A percentile compares a stretch with the other conserved stretches of the same genome.
phyloP scores from a whole-genome alignment of 2,888 invertebrate genomes.

The Hirtodrosophila confusa region DNA sequence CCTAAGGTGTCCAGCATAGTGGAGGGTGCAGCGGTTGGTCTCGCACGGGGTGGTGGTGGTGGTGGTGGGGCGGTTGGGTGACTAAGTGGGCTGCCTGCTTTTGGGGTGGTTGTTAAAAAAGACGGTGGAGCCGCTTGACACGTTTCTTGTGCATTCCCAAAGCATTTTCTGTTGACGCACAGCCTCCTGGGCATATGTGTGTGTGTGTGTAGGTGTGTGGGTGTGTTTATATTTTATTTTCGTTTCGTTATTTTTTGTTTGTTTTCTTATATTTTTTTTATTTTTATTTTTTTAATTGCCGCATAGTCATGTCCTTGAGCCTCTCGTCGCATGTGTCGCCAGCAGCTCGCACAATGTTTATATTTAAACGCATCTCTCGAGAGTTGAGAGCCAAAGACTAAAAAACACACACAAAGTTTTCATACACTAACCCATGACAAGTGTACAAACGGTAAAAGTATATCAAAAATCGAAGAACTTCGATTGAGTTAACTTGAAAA shows the following conservation, averaged over 20 bases:
- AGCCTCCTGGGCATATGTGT: constrained; percentile 49
- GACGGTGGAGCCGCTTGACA: constrained; percentile 47
- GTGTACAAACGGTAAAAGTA: too few species aligned
- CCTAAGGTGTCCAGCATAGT: constrained; percentile 29
- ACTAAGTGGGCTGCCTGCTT: neutral
- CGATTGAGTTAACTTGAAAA: too few species aligned
- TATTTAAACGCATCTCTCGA: constrained; percentile 59
- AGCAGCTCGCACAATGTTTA: constrained; percentile 41
- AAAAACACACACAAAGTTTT: neutral
- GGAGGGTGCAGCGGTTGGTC: neutral
- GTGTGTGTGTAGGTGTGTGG: constrained; percentile 7
- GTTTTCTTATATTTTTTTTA: constrained; percentile 1
- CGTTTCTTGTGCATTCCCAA: constrained; percentile 47
- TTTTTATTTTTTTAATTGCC: constrained; percentile 53
- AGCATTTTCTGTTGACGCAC: constrained; percentile 40
- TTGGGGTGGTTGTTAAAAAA: constrained; percentile 9
- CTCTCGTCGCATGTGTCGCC: constrained; percentile 16
- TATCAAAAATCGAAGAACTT: too few species aligned
- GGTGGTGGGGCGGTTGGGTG: neutral
- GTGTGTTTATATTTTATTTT: constrained; percentile 44
- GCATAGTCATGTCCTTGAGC: constrained; percentile 60
- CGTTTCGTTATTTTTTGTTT: constrained; percentile 36
- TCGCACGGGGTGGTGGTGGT: neutral
- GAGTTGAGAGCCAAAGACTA: constrained; percentile 16
- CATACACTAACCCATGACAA: too few species aligned